Conservation (phyloP, 2,888 invertebrate genomes). For the Sinodicranocentrus sp. region DNA sequence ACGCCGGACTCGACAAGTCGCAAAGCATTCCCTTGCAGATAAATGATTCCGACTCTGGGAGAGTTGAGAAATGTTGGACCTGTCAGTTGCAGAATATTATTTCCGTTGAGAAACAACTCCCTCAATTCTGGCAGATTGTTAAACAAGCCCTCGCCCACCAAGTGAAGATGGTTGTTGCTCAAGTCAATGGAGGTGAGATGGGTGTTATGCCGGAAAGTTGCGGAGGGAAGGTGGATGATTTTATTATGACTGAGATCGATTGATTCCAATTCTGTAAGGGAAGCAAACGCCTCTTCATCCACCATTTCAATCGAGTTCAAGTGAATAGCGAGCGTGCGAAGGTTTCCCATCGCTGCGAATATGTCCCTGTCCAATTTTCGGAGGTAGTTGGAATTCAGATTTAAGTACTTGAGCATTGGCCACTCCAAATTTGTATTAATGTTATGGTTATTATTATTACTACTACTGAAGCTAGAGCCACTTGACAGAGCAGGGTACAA, state of each 20-base stretch:
- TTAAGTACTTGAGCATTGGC: conserved; percentile 85
- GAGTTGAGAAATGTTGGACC: conserved; percentile 87
- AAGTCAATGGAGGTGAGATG: conserved; percentile 90
- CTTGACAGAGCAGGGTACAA: conserved; percentile 56
- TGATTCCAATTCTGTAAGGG: conserved; percentile 87
- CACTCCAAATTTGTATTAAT: conserved; percentile 72
- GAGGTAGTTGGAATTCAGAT: conserved; percentile 92
- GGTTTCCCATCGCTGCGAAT: conserved; percentile 88
- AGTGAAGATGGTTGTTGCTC: conserved; percentile 93
- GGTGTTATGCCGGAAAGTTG: conserved; percentile 87
- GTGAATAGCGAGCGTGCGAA: conserved; percentile 89
- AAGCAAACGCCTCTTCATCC: conserved; percentile 87
- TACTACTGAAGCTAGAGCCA: conserved; percentile 27
- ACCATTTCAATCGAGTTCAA: conserved; percentile 90
- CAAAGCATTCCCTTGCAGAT: conserved; percentile 92
- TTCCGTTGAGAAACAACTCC: conserved; percentile 92
- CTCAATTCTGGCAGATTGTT: conserved; percentile 87
- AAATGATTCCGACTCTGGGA: conserved; percentile 87
- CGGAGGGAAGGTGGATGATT: conserved; percentile 86
- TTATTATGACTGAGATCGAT: conserved; percentile 93
- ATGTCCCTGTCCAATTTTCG: conserved; percentile 87
- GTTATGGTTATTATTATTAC: conserved; percentile 65
- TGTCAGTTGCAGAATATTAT: conserved; percentile 91
- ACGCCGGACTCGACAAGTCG: conserved; percentile 87
- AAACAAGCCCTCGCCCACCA: conserved; percentile 88